Conservation (phyloP, 1,140 invertebrate genomes). For the Drosophila arawakana region DNA sequence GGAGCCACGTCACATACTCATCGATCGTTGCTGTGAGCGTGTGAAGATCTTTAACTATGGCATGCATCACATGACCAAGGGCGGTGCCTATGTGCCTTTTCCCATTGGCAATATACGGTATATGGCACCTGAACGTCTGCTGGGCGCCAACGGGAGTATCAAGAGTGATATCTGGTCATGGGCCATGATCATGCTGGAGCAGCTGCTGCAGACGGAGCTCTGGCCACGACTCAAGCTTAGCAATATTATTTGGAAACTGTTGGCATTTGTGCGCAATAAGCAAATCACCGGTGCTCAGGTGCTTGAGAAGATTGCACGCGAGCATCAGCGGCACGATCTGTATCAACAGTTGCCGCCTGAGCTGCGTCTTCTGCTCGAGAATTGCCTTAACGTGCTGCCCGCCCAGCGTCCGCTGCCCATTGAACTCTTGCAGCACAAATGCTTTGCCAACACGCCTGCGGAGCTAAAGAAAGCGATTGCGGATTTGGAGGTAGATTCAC, state of each 20-base stretch:
- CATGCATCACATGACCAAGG: constrained; percentile 95
- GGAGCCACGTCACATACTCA: constrained; percentile 92
- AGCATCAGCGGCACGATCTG: constrained; percentile 89
- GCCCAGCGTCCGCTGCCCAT: constrained; percentile 87
- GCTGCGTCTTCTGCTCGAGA: constrained; percentile 88
- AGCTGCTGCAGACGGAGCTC: constrained; percentile 88
- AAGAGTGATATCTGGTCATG: constrained; percentile 96
- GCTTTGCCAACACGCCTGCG: constrained; percentile 13
- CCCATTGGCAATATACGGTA: constrained; percentile 94
- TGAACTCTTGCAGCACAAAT: constrained; percentile 86
- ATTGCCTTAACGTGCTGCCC: constrained; percentile 89
- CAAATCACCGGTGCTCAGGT: constrained; percentile 85
- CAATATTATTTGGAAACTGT: constrained; percentile 90
- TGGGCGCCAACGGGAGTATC: constrained; percentile 87
- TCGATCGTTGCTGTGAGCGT: constrained; percentile 88
- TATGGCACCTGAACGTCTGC: constrained; percentile 93
- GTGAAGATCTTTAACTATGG: constrained; percentile 97
- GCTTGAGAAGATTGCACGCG: constrained; percentile 90
- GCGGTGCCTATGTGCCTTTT: constrained; percentile 90
- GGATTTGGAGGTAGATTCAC: not conserved
- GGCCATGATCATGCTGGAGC: constrained; percentile 93
- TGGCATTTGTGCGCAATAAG: constrained; percentile 88
- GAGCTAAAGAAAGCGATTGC: not conserved
- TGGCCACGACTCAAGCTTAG: constrained; percentile 90
- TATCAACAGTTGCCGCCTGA: constrained; percentile 85